Evolutionary conservation across 1,140 invertebrate species (phyloP).

Genomic region (Camponotus vicinus): DNA sequence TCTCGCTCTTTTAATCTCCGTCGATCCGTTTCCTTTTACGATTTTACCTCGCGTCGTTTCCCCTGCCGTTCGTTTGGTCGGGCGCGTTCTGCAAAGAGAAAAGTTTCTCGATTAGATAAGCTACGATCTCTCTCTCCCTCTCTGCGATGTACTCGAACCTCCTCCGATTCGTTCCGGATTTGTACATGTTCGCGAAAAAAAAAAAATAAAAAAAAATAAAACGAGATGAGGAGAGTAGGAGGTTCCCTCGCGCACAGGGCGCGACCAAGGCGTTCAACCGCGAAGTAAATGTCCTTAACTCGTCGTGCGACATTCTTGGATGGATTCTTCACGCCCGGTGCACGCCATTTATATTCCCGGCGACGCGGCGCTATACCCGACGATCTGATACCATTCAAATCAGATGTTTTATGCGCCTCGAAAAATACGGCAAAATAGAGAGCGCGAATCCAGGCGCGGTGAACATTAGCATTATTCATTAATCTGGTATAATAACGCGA

Average conservation of each 20-base stretch:
- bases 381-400: slow-evolving; percentile 75
- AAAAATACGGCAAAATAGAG: slow-evolving; percentile 48
- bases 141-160: slow-evolving; percentile 45
- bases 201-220: slow-evolving; percentile 38
- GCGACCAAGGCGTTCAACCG: slow-evolving; percentile 61
- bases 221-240: slow-evolving; percentile 40
- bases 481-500: slow-evolving; percentile 66
- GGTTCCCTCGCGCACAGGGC: slow-evolving; percentile 39
- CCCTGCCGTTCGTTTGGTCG: slow-evolving; percentile 24
- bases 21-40: slow-evolving; percentile 44
- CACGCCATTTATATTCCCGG: slow-evolving; percentile 70
- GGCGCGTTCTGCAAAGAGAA: slow-evolving; percentile 4
- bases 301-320: slow-evolving; percentile 74
- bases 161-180: slow-evolving; percentile 71
- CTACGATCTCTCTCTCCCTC: slow-evolving; percentile 30
- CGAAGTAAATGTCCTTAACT: slow-evolving; percentile 66
- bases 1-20: slow-evolving; percentile 64
- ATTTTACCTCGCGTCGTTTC: slow-evolving; percentile 40
- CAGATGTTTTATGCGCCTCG: slow-evolving; percentile 71
- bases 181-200: slow-evolving; percentile 38
- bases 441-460: slow-evolving; percentile 41
- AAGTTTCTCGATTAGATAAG: slow-evolving; percentile 66
- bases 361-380: slow-evolving; percentile 32
- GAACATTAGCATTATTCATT: slow-evolving; percentile 67
- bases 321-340: slow-evolving; percentile 73